Evolutionary conservation across 2,888 invertebrate genomes (phyloP).

Genomic region (Ormia ochracea): DNA sequence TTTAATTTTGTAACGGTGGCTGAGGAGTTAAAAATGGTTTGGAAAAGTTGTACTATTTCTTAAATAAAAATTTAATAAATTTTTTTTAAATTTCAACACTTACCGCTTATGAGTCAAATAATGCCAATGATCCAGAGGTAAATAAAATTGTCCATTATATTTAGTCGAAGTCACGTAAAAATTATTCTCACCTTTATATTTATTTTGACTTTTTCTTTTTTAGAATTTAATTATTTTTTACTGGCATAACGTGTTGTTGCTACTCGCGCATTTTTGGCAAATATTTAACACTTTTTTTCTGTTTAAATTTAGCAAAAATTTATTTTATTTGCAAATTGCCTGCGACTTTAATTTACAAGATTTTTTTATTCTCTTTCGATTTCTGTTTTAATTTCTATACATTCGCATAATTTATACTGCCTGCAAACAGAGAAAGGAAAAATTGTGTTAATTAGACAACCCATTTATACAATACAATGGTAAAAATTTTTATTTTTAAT

Average conservation of each 20-base stretch:
- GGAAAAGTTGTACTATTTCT: not conserved
- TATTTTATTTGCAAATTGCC: conserved; percentile 34
- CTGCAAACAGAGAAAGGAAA: not conserved
- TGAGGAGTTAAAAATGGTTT: not conserved
- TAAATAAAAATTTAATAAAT: not conserved
- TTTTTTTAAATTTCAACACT: not conserved
- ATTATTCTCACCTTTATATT: conserved; percentile 42
- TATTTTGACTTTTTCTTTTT: not conserved
- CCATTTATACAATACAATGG: not conserved
- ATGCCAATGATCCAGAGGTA: not conserved
- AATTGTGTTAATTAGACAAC: not conserved
- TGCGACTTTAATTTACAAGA: conserved; percentile 44
- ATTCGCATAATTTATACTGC: not conserved
- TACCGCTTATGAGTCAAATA: conserved; percentile 33
- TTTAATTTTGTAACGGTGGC: too few relatives aligned
- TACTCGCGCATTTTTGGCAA: not conserved
- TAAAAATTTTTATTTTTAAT: not conserved
- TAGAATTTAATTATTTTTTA: too few relatives aligned
- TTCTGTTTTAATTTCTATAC: not conserved
- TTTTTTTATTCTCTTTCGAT: conserved; percentile 4
- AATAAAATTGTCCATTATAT: not conserved
- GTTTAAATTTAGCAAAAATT: conserved; percentile 10
- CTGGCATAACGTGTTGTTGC: not conserved
- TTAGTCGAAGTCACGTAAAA: not conserved
- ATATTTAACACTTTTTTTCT: conserved; percentile 41